Base-by-base conservation (phyloP, 1,140 invertebrate genomes). In the Amphibalanus amphitrite region DNA sequence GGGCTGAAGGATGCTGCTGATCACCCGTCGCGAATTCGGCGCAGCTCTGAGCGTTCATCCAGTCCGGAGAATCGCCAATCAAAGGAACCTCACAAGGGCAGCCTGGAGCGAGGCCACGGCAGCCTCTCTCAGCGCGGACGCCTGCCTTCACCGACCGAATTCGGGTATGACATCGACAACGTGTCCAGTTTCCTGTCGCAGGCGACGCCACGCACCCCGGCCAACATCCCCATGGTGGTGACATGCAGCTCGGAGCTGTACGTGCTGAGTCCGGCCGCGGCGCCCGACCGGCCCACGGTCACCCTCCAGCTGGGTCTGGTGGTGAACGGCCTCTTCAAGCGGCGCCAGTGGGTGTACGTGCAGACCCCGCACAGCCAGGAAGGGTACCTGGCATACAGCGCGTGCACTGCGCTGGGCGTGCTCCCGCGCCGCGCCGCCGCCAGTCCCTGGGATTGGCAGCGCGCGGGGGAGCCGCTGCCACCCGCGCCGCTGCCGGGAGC, bases 221-320 rank as follows among this genome's bases (percentile, higher is more conserved):
- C 74, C 25, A 74, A 74, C 29, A 69, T 74, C 40, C 72, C 74
- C 15, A 74, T 74, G 74, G 74, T 74, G 28, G 74, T 74, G 0
- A 74, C 73, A 72, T 70, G 72, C 26, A 69, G 72, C n/a, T 70
- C 72, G 4, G 28, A 73, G 65, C 29, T 74, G 65, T 6, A 71
- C 69, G 20, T 65, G 71, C 28, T 70, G 6, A 28, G 23, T 20
- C 13, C 74, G 69, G 26, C 65, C 10, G 65, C 26, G 3, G 20
- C 65, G 65, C 26, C 65, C 6, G 26, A 67, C 3, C 8, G 10
- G 65, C 28, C 65, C 72, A 67, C 65, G 8, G 65, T 67, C 0
- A 70, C 74, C 0, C 20, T 74, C 23, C 72, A 71, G 15, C 71
- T 73, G 70, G 74, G 74, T 23, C 69, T 73, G 3, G 67, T 74